Percentiles rank a stretch among this genome's conserved stretches.
Conservation (phyloP, 35 echinoderm and acorn worm genomes). For the Anneissia japonica region DNA sequence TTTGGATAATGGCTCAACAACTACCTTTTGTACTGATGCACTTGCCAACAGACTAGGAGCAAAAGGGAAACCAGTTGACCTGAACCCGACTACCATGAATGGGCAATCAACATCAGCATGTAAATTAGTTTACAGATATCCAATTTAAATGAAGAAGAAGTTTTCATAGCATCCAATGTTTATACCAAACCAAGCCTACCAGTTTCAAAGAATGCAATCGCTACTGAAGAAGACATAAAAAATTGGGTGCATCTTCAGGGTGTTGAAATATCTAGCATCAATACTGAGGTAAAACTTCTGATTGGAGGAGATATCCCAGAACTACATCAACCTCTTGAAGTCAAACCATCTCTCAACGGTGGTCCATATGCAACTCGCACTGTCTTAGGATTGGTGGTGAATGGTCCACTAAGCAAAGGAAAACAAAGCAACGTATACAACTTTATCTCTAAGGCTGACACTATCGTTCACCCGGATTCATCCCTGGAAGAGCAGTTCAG, state of each 20-base stretch:
- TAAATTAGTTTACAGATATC: not conserved
- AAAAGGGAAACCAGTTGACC: not conserved
- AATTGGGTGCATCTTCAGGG: conserved; percentile 39
- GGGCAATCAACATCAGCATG: not conserved
- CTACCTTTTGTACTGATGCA: not conserved
- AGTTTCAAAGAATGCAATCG: not conserved
- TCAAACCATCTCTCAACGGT: not conserved
- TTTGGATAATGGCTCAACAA: not conserved
- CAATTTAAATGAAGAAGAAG: not conserved
- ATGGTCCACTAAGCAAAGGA: conserved; percentile 36
- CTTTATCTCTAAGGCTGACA: too few species aligned
- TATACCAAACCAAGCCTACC: not conserved
- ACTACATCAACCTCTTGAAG: conserved; percentile 23
- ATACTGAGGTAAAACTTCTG: conserved; percentile 32
- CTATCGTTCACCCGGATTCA: too few species aligned
- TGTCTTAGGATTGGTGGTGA: conserved; percentile 43
- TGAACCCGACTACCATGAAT: not conserved
- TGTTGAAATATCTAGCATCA: conserved; percentile 20
- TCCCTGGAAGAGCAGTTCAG: not conserved
- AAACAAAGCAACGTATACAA: not conserved
- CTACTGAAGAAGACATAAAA: not conserved
- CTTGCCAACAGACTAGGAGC: not conserved
- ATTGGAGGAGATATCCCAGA: conserved; percentile 64
- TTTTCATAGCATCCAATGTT: not conserved
- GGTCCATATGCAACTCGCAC: conserved; percentile 43